Evolutionary conservation across 2,113 vertebrate species (phyloP).

Genomic region (Pseudorhombus dupliciocellatus): DNA sequence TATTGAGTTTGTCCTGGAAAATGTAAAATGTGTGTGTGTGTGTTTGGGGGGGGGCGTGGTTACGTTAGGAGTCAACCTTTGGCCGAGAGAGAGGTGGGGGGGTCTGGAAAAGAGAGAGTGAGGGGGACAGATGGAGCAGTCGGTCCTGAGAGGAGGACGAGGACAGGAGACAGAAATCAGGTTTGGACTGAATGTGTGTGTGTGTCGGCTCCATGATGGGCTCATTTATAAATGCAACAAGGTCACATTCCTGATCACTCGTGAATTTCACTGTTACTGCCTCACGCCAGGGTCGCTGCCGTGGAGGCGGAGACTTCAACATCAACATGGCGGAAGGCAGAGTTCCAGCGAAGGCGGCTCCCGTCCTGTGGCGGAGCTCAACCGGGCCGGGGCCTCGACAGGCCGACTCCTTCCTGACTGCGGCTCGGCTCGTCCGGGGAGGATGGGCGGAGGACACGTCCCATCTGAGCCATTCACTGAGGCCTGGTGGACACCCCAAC

Average conservation of each 20-base stretch:
- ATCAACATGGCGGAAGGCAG: constrained; percentile 11
- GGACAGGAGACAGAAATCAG: constrained; percentile 6
- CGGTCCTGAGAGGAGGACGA: constrained; percentile 1
- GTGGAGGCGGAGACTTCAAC: background rate
- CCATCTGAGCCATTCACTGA: background rate
- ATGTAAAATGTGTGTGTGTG: background rate
- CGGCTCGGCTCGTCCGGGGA: constrained; percentile 57
- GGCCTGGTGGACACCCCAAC: background rate
- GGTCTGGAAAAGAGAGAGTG: background rate
- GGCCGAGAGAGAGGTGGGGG: background rate
- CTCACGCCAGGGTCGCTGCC: background rate
- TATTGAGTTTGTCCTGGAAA: background rate
- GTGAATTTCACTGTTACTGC: too few species aligned
- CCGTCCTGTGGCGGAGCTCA: fast-evolving
- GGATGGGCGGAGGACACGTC: constrained; percentile 16
- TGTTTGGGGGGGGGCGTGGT: too few species aligned
- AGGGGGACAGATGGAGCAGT: background rate
- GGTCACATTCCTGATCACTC: too few species aligned
- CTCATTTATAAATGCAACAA: too few species aligned
- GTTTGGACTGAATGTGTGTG: constrained; percentile 7
- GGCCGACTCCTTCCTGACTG: constrained; percentile 51
- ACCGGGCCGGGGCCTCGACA: background rate
- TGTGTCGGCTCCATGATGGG: background rate
- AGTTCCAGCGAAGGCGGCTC: fast-evolving
- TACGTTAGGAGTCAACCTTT: background rate